Base-by-base conservation (phyloP, 2,888 invertebrate genomes). In the Tiphia femorata region DNA sequence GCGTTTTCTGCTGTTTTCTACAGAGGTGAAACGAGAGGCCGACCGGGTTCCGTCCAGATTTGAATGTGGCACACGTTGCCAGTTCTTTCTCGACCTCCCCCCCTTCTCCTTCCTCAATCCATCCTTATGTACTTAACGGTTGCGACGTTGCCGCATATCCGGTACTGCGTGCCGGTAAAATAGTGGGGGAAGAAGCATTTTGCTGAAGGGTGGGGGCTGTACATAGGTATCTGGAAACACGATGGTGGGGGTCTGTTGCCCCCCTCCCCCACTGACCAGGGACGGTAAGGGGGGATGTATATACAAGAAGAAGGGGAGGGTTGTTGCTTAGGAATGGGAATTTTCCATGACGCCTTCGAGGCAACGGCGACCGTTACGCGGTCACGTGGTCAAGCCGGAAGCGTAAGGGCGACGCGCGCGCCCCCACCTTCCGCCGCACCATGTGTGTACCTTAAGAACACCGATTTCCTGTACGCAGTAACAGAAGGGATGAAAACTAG, bases 101-200 rank as follows among this genome's bases (percentile, higher is more conserved):
- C 44, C 17, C 43, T 17, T 6, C 20, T 60, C 64, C 37, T 42
- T 29, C 33, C n/a, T 1, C 29, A 2, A 8, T 3, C 20, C 35
- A 62, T 64, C 72, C 75, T 74, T 78, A 78, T 78, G 66, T 78
- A 77, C 75, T 78, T 75, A 77, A 77, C 78, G 74, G 76, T 74
- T 82, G 82, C 82, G 77, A 82, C 77, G 82, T 82, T 82, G 82
- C 82, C 82, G 77, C 71, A 78, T 75, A 77, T 81, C 80, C 80
- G 79, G 77, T 78, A 70, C 55, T 62, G 50, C 19, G n/a, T 16
- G 21, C 17, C 19, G 43, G 29, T 3, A 17, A 7, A 1, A 27
- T 60, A 67, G 80, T 74, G 77, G 81, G 78, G 77, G 71, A 54
- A 51, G 41, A 56, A 58, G 70, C 65, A 69, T 74, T 69, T 64